phyloP scores from a whole-genome alignment of 37 sponge, comb jelly and placozoan species.

The Amphimedon queenslandica region DNA sequence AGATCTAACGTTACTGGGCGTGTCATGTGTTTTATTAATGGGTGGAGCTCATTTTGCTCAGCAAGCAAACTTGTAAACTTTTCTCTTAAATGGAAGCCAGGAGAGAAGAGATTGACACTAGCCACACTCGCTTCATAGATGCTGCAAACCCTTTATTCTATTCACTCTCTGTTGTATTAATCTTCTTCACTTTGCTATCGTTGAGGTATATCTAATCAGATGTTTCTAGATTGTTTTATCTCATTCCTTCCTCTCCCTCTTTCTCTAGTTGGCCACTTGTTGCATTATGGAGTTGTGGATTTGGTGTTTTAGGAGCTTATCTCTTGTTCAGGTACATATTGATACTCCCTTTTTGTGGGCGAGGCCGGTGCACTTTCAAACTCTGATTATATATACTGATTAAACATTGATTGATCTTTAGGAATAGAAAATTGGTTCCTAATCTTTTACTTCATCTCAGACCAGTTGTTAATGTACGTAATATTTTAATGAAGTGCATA shows the following conservation, averaged over 20 bases:
- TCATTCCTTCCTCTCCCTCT: too few species aligned
- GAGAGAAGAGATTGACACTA: background rate
- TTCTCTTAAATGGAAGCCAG: too few species aligned
- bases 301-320: background rate
- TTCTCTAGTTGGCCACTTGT: background rate
- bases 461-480: too few species aligned
- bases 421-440: background rate
- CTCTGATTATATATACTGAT: too few species aligned
- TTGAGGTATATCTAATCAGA: background rate
- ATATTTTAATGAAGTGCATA: background rate
- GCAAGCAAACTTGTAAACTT: too few species aligned
- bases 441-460: background rate
- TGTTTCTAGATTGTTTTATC: too few species aligned
- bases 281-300: background rate
- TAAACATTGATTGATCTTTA: background rate
- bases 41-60: too few species aligned
- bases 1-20: too few species aligned
- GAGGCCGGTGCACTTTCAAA: too few species aligned
- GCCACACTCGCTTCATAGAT: background rate
- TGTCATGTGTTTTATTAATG: too few species aligned
- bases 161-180: background rate
- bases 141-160: background rate
- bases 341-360: background rate
- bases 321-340: background rate
- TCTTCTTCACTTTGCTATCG: background rate